Percentiles rank a stretch among this genome's conserved stretches.
Conservation (phyloP, 2,797 vertebrate genomes). For the Danio albolineatus region DNA sequence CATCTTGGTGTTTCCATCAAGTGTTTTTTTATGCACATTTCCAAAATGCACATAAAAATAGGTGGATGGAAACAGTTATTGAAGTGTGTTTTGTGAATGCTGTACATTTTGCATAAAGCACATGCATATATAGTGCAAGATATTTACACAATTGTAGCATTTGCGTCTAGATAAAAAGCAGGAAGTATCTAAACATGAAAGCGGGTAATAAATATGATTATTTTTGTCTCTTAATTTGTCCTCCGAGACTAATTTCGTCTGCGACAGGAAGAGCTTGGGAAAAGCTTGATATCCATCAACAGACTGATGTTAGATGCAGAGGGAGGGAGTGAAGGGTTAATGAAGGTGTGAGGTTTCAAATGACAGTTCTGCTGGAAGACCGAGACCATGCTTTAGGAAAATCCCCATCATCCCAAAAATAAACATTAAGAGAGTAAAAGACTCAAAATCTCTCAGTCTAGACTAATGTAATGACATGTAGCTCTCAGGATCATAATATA, state of each 20-base stretch:
- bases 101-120: too few species aligned
- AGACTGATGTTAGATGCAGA: conserved; percentile 24
- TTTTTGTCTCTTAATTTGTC: conserved; percentile 11
- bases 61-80: too few species aligned
- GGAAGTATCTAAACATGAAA: not conserved
- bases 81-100: too few species aligned
- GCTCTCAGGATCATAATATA: not conserved
- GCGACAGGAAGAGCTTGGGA: conserved; percentile 29
- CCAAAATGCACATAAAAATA: too few species aligned
- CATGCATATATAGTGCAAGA: too few species aligned
- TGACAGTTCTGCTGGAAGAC: not conserved
- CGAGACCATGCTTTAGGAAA: not conserved
- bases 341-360: conserved; percentile 41
- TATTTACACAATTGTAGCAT: too few species aligned
- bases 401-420: conserved; percentile 23
- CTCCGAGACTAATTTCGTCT: not conserved
- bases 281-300: conserved; percentile 36
- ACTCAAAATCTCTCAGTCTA: conserved; percentile 19
- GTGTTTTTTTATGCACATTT: too few species aligned
- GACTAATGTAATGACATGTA: not conserved
- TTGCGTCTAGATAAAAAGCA: not conserved
- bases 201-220: conserved; percentile 2
- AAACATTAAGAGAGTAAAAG: not conserved
- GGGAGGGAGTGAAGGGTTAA: conserved; percentile 14
- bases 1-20: too few species aligned